Evolutionary conservation across 2,888 invertebrate genomes (phyloP).

Genomic region (Hetaerina titia): DNA sequence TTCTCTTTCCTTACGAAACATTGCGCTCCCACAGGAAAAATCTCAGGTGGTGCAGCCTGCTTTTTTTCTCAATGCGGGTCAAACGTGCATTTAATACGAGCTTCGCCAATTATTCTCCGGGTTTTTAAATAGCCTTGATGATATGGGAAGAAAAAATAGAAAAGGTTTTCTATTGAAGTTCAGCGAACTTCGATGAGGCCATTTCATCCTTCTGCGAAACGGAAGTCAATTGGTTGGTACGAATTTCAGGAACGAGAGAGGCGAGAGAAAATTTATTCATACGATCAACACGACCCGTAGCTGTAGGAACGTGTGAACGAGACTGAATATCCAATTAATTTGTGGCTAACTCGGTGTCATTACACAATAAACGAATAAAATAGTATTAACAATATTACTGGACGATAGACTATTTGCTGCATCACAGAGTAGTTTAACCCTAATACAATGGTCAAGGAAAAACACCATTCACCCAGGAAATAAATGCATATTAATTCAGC

Average conservation of each 20-base stretch:
- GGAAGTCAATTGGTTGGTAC: background rate
- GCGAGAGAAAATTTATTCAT: background rate
- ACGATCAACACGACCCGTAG: background rate
- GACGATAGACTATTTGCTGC: no score
- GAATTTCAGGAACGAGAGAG: background rate
- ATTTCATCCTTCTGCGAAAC: background rate
- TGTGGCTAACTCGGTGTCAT: background rate
- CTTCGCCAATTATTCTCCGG: background rate
- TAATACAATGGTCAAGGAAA: no score
- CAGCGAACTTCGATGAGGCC: background rate
- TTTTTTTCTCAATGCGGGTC: background rate
- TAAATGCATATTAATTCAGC: no score
- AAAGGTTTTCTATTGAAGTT: background rate
- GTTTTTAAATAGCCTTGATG: background rate
- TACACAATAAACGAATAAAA: background rate
- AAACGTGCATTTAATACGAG: background rate
- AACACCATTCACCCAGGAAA: no score
- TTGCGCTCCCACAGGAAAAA: background rate
- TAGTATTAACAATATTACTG: background rate
- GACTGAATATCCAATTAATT: background rate
- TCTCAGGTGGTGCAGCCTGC: background rate
- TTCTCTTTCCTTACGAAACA: constrained; percentile 29
- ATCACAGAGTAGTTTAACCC: no score
- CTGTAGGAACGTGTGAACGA: background rate
- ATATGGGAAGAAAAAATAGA: background rate